Evolutionary conservation across 2,797 vertebrate species (phyloP), one percentile per base, ranked within the genome.

Genomic region (Cichlasoma orientale): DNA sequence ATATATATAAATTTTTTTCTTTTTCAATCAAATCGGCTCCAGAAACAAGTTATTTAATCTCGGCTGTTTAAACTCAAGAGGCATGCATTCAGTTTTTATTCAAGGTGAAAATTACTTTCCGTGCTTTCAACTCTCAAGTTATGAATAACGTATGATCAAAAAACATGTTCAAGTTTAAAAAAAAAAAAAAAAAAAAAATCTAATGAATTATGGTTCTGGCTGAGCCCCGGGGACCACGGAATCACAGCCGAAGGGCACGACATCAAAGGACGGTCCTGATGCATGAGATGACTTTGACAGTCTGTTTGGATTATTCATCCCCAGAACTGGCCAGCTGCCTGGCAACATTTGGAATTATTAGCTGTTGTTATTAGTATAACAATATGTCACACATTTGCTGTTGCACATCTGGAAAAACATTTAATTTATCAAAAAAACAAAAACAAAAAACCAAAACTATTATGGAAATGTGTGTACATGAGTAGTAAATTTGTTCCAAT

Each of bases 261-360:
- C 77, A 82, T 88, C 80, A 89, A 88, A 89, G 63, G 16, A 59
- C 50, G 21, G 79, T 54, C 11, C 56, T 33, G 16, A 71, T 58
- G 47, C 52, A 38, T 25, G 23, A 57, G 31, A 19, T 66, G 53
- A 78, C 16, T 50, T 52, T 74, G 79, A 81, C 69, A 54, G 36
- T 59, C 70, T 52, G 54, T 52, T 76, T 72, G 25, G 66, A n/a
- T 71, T 41, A 83, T 57, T 72, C 59, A 72, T 10, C n/a, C 14
- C 7, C 58, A 56, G 25, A 78, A 72, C 75, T 77, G 41, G 3
- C 57, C 63, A 25, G 73, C 56, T 61, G 56, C 82, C 29, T 53
- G 14, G 38, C 4, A 68, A 58, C 50, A 57, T 31, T 33, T 19
- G 23, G 7, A 79, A 59, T 75, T 19, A 76, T 72, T 41, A 50